phyloP scores from a whole-genome alignment of 2,888 invertebrate genomes.

The Enchytraeus crypticus region DNA sequence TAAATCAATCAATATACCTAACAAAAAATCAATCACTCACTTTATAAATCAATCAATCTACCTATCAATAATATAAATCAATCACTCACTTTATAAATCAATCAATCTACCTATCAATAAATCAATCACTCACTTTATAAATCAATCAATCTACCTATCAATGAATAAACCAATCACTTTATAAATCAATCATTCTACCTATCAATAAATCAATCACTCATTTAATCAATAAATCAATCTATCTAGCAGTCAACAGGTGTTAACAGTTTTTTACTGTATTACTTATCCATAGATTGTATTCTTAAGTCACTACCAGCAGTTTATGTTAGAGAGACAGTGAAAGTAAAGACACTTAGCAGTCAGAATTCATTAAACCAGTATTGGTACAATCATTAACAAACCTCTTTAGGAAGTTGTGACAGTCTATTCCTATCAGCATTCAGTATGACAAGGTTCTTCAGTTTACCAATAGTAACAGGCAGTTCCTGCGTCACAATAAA shows the following conservation, averaged over 20 bases:
- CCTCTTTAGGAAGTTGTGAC: constrained; percentile 4
- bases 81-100: neutral
- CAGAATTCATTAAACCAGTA: neutral
- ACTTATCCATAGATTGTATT: too few relatives aligned
- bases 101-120: too few relatives aligned
- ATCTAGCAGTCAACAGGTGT: too few relatives aligned
- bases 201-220: neutral
- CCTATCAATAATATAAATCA: constrained; percentile 46
- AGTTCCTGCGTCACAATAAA: neutral
- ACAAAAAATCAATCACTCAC: too few relatives aligned
- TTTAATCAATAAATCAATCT: too few relatives aligned
- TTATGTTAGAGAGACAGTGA: too few relatives aligned
- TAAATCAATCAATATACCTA: too few relatives aligned
- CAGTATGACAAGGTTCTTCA: neutral
- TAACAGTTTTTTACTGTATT: too few relatives aligned
- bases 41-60: too few relatives aligned
- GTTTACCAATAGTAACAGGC: neutral
- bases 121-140: too few relatives aligned
- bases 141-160: too few relatives aligned
- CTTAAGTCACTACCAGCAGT: too few relatives aligned
- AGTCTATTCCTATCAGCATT: neutral
- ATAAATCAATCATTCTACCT: neutral
- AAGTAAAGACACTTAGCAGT: neutral
- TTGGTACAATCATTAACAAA: neutral
- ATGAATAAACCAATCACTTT: neutral